Base-by-base conservation (phyloP, 2,888 invertebrate species). In the Epirrhoe alternata region DNA sequence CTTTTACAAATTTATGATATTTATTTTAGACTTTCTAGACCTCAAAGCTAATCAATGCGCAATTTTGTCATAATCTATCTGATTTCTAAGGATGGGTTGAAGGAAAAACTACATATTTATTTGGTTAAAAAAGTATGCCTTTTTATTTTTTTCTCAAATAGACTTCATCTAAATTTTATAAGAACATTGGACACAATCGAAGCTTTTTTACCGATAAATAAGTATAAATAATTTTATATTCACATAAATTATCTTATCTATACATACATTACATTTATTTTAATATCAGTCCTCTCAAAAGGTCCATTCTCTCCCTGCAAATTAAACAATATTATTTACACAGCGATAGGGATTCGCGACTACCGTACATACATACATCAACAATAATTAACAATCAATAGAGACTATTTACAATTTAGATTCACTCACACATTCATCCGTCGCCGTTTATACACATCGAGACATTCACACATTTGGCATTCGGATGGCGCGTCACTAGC, bases 51-150 rank as follows among this genome's bases (percentile, higher is more conserved):
- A 7, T 24, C 1, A 35, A 35, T 10, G 35, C 35, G 10, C 35
- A 1, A 3, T 35, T 35, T 35, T 35, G 35, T 35, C 1, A 24
- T 24, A 1, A 24, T 1, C n/a, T 24, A 24, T 24, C 24, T 24
- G 24, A 24, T 24, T 24, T 24, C 24, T 24, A 24, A 24, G 24
- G 42, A 24, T 24, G 31, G 56, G 33, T 8, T 24, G 33, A 14
- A 58, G 45, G 71, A 30, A 76, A 88, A 88, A 90, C 85, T 76
- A 82, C 86, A 85, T 12, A 74, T 83, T 86, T 75, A 79, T 91
- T 93, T 93, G 92, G 92, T 92, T 93, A 92, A 93, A 93, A 93
- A 93, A 93, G 92, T 93, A 93, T 92, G 92, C 92, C 90, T 91
- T 93, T 92, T 93, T 90, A 91, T 91, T 74, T 74, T 71, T 93